Conservation (phyloP, 2,888 invertebrate genomes). For the Spisula subtruncata region DNA sequence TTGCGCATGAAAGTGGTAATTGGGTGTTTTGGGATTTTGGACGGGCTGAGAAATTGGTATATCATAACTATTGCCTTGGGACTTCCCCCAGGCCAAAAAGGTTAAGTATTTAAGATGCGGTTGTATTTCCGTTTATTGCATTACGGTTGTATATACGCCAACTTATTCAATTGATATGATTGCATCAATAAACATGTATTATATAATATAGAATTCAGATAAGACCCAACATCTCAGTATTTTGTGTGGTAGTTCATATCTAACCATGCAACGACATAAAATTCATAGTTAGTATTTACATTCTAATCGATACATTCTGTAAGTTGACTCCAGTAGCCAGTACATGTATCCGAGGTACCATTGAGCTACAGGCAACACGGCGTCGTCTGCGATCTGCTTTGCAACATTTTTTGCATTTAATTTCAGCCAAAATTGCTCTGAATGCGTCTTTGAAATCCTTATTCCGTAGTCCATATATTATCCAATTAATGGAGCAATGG, state of each 20-base stretch:
- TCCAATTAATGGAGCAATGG: constrained; percentile 51
- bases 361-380: neutral
- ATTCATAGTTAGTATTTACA: too few relatives aligned
- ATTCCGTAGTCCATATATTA: constrained; percentile 49
- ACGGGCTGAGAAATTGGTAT: too few relatives aligned
- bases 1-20: too few relatives aligned
- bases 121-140: too few relatives aligned
- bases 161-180: too few relatives aligned
- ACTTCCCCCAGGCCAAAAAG: too few relatives aligned
- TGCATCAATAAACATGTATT: too few relatives aligned
- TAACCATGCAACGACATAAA: too few relatives aligned
- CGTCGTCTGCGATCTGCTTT: neutral
- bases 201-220: neutral
- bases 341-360: neutral
- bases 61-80: too few relatives aligned
- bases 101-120: too few relatives aligned
- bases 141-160: too few relatives aligned
- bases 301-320: neutral
- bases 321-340: neutral
- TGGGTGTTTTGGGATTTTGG: too few relatives aligned
- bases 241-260: neutral
- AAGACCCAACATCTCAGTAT: neutral
- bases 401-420: neutral
- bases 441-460: constrained; percentile 53
- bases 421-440: neutral